Percentiles rank a stretch among this genome's conserved stretches.
Conservation (phyloP, 1,140 invertebrate species). For the Sitophilus oryzae region DNA sequence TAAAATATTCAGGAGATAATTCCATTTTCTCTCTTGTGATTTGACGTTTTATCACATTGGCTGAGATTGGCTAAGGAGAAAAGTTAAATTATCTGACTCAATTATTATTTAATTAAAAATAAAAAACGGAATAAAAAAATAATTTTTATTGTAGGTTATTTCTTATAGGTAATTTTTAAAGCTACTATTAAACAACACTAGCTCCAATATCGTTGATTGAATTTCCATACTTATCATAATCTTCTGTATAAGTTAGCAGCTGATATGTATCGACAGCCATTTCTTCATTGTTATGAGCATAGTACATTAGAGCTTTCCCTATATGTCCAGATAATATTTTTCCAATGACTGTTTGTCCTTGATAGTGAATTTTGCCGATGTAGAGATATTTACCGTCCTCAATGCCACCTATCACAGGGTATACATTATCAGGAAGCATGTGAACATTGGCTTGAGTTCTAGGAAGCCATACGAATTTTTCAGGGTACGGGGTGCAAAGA, state of each 20-base stretch:
- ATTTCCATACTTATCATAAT: too few relatives aligned
- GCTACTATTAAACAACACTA: too few relatives aligned
- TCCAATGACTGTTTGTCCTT: slow-evolving; percentile 12
- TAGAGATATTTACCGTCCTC: slow-evolving; percentile 8
- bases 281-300: slow-evolving; percentile 7
- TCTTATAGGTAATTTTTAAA: too few relatives aligned
- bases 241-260: neutral
- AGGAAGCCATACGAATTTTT: slow-evolving; percentile 9
- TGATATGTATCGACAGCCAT: neutral
- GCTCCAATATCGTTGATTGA: too few relatives aligned
- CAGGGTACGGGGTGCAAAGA: slow-evolving; percentile 2
- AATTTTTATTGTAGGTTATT: too few relatives aligned
- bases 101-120: too few relatives aligned
- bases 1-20: too few relatives aligned
- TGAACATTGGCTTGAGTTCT: slow-evolving; percentile 6
- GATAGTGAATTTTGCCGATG: slow-evolving; percentile 14
- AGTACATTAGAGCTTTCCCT: slow-evolving; percentile 7
- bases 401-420: slow-evolving; percentile 8
- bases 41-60: too few relatives aligned
- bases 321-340: slow-evolving; percentile 15
- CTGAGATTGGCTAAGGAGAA: too few relatives aligned
- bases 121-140: too few relatives aligned
- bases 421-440: slow-evolving; percentile 1
- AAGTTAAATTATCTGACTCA: too few relatives aligned
- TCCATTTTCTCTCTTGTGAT: too few relatives aligned